phyloP scores from a whole-genome alignment of 1,140 invertebrate species.

The Phthorimaea operculella region DNA sequence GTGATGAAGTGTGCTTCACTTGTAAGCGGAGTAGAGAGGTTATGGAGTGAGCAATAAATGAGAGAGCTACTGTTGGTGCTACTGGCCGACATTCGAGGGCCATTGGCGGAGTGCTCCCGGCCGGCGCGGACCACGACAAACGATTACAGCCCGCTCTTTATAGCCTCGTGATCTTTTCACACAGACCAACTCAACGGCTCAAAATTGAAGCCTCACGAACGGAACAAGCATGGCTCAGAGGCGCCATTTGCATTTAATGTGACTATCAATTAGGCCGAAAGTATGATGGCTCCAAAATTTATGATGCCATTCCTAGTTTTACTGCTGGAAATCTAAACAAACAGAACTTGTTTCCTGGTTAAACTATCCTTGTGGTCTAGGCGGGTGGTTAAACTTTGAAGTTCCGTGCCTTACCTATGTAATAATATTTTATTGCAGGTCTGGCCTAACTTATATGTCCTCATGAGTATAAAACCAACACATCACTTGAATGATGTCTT shows the following conservation, averaged over 20 bases:
- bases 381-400: too few species aligned
- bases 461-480: too few species aligned
- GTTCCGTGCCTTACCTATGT: too few species aligned
- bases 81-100: constrained; percentile 21
- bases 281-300: too few species aligned
- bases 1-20: not conserved
- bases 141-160: constrained; percentile 43
- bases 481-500: too few species aligned
- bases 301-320: too few species aligned
- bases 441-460: too few species aligned
- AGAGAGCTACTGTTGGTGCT: constrained; percentile 11
- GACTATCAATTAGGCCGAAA: constrained; percentile 27
- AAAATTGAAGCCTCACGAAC: constrained; percentile 29
- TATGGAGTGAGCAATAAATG: not conserved
- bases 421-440: too few species aligned
- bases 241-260: constrained; percentile 38
- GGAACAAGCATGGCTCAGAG: constrained; percentile 11
- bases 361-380: too few species aligned
- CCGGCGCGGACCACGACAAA: constrained; percentile 26
- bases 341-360: too few species aligned
- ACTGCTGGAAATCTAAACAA: too few species aligned
- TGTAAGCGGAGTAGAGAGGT: not conserved
- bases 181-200: constrained; percentile 24
- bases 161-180: constrained; percentile 40
- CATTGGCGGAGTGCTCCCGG: constrained; percentile 35